Evolutionary conservation across 2,888 invertebrate species (phyloP).

Genomic region (Chalcis sispes): DNA sequence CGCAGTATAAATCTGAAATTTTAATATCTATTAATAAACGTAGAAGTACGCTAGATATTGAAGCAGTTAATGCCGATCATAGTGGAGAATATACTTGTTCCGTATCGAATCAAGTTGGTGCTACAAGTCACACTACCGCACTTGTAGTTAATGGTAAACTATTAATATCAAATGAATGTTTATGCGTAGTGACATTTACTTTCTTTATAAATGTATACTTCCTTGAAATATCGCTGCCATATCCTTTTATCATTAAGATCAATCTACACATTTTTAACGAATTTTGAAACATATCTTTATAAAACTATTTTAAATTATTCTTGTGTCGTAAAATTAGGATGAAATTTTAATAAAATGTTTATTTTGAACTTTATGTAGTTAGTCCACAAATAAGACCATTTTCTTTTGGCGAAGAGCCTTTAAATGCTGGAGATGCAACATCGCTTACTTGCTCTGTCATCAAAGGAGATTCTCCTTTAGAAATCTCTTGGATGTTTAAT

Average conservation of each 20-base stretch:
- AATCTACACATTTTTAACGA: too few species aligned
- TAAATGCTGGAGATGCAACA: conserved; percentile 80
- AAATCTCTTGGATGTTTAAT: conserved; percentile 79
- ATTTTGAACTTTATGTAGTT: conserved; percentile 64
- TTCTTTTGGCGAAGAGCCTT: conserved; percentile 79
- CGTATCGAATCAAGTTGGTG: conserved; percentile 78
- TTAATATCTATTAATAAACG: conserved; percentile 77
- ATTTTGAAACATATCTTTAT: too few species aligned
- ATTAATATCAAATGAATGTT: too few species aligned
- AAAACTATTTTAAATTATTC: too few species aligned
- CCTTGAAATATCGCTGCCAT: too few species aligned
- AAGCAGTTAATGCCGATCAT: conserved; percentile 77
- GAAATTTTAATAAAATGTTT: background rate
- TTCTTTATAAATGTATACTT: too few species aligned
- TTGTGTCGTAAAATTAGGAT: too few species aligned
- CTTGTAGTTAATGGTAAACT: conserved; percentile 76
- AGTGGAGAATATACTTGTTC: conserved; percentile 78
- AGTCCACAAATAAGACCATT: conserved; percentile 74
- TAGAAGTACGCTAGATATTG: conserved; percentile 78
- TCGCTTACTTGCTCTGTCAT: conserved; percentile 78
- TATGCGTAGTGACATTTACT: too few species aligned
- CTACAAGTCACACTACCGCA: conserved; percentile 74
- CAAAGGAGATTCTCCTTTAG: conserved; percentile 82
- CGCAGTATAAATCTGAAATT: conserved; percentile 70
- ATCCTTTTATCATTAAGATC: too few species aligned